A percentile compares a stretch with the other conserved stretches of the same genome.
These are phyloP conservation scores for Dasyornis broadbenti DNA, from an alignment of 2,113 vertebrate genomes.

Conservation along the genomic window DNA sequence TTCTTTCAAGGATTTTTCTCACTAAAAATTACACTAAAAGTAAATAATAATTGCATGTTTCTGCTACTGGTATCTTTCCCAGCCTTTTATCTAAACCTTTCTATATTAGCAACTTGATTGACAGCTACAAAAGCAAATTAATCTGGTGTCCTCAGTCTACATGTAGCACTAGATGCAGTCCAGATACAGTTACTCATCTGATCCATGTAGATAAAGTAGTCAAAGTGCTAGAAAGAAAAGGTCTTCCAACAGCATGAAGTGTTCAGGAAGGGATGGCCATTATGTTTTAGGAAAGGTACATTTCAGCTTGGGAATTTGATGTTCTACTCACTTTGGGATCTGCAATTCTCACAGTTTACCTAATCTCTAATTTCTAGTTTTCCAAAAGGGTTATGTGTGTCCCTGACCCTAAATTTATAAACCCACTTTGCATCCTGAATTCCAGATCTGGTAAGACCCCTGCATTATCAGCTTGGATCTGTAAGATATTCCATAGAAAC, in stretches of 20 bases:
- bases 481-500: background rate
- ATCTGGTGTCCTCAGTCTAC: background rate
- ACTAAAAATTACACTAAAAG: background rate
- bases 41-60: background rate
- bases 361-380: background rate
- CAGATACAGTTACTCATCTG: background rate
- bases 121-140: background rate
- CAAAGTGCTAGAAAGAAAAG: background rate
- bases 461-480: background rate
- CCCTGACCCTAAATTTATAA: background rate
- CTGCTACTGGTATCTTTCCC: background rate
- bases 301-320: background rate
- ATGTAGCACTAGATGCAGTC: background rate
- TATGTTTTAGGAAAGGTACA: background rate
- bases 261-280: background rate
- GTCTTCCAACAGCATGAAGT: background rate
- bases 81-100: background rate
- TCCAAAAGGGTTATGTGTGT: background rate
- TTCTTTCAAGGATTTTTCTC: background rate
- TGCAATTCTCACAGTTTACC: background rate
- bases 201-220: background rate
- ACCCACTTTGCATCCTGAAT: background rate
- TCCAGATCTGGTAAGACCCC: background rate
- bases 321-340: background rate
- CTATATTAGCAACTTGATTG: background rate